Base-by-base conservation (phyloP, 2,113 vertebrate genomes). In the Leucopsar rothschildi region DNA sequence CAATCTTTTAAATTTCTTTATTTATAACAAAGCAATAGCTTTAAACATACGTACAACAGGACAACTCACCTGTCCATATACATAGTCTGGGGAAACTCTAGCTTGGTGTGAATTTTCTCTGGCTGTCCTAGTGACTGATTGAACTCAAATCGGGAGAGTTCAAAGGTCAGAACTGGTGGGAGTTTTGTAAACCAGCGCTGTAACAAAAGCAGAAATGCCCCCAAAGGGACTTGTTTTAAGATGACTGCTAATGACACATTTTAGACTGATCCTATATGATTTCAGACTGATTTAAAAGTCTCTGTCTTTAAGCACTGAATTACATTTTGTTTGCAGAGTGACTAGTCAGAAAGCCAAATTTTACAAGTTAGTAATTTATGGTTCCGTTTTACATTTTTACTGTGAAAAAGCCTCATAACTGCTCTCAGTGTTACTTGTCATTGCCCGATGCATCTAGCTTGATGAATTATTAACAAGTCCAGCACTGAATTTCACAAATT, bases 141-240 rank as follows among this genome's bases (percentile, higher is more conserved):
- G 97, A 99, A 99, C 94, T 99, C 99, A 96, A 99, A 99, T 81
- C 99, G 98, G 24, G 99, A 99, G 82, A 99, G 98, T 91, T 99
- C 99, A 95, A 99, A 99, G 42, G 99, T 99, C 98, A 99, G 90
- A 22, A 99, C 99, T 0, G 99, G 99, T 16, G 99, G 99, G 31
- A 99, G 98, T 83, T 98, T 99, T 89, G 99, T 99, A 94, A 99
- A 99, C 99, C 99, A 99, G 94, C 98, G 98, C 99, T 99, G 97
- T 18, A 93, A 97, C 33, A 87, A 42, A 83, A 95, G 91, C 61
- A 94, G 73, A 97, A 95, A 93, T 20, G 71, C 82, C 95, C 96
- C 95, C 72, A 37, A 1, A 85, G 88, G 92, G 92, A 86, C 56
- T 13, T 8, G 47, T 64, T 85, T 90, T 65, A 83, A 65, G 53